phyloP scores from a whole-genome alignment of 2,113 vertebrate species.

The Vidua chalybeata region DNA sequence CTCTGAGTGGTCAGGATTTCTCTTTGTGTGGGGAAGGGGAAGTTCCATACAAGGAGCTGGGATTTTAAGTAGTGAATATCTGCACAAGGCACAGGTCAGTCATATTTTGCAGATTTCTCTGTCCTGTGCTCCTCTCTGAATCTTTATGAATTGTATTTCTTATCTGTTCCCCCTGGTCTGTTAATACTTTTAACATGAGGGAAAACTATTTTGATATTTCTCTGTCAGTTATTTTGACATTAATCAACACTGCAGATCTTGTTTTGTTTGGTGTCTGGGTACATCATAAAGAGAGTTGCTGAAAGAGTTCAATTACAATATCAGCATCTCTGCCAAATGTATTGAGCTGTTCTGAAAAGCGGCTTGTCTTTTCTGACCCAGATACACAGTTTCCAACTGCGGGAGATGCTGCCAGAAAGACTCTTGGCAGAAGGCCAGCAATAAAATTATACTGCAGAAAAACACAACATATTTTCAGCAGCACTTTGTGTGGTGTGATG shows the following conservation, averaged over 20 bases:
- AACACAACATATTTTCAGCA: slow-evolving; percentile 61
- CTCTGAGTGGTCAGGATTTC: not conserved
- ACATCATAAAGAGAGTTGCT: slow-evolving; percentile 71
- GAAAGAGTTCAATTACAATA: slow-evolving; percentile 73
- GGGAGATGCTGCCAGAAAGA: slow-evolving; percentile 71
- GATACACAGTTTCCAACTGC: slow-evolving; percentile 73
- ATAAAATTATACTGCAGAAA: slow-evolving; percentile 70
- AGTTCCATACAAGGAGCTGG: not conserved
- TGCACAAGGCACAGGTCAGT: not conserved
- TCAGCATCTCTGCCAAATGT: slow-evolving; percentile 69
- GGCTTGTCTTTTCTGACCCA: slow-evolving; percentile 77
- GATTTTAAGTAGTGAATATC: not conserved
- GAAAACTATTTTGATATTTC: slow-evolving; percentile 63
- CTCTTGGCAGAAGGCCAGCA: slow-evolving; percentile 66
- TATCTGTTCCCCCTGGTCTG: not conserved
- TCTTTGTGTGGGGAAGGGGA: not conserved
- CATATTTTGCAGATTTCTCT: not conserved
- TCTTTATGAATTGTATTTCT: slow-evolving; percentile 1
- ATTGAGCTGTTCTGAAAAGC: slow-evolving; percentile 73
- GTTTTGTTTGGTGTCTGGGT: slow-evolving; percentile 64
- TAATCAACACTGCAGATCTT: slow-evolving; percentile 62
- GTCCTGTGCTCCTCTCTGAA: not conserved
- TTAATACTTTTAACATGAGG: slow-evolving; percentile 51
- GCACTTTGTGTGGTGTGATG: not conserved
- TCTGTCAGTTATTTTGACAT: slow-evolving; percentile 67